Evolutionary conservation across 1,140 invertebrate genomes (phyloP).

Genomic region (Meteorus sp.): DNA sequence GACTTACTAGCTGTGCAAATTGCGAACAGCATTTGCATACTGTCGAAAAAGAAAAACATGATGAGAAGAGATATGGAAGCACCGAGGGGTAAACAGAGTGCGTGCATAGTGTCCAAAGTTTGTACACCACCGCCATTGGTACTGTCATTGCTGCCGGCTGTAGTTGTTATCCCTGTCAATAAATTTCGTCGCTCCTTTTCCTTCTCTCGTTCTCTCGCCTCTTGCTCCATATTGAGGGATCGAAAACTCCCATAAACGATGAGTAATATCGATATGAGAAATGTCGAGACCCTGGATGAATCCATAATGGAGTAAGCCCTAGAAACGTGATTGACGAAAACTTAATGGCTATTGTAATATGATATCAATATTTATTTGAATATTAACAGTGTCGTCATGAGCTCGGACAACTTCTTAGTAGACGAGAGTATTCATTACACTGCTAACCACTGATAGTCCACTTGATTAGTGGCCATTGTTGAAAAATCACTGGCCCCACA

Average conservation of each 20-base stretch:
- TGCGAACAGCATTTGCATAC: conserved; percentile 96
- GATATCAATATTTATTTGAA: background rate
- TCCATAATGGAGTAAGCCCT: conserved; percentile 96
- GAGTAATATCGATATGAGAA: conserved; percentile 94
- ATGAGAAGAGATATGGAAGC: conserved; percentile 93
- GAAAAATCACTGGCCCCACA: conserved; percentile 48
- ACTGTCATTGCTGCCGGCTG: conserved; percentile 41
- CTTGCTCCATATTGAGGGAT: conserved; percentile 91
- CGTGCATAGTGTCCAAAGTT: conserved; percentile 95
- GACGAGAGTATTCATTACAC: background rate
- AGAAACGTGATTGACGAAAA: conserved; percentile 29
- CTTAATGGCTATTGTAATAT: background rate
- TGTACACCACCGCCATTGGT: conserved; percentile 72
- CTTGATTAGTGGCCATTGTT: conserved; percentile 59
- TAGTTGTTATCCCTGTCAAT: conserved; percentile 54
- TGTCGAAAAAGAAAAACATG: conserved; percentile 99
- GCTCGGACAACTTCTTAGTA: background rate
- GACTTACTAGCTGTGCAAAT: conserved; percentile 94
- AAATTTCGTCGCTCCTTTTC: conserved; percentile 73
- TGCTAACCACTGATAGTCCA: conserved; percentile 59
- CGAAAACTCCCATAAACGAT: conserved; percentile 96
- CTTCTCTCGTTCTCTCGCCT: conserved; percentile 81
- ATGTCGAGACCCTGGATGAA: conserved; percentile 93
- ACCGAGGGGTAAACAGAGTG: conserved; percentile 92
- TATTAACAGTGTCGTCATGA: background rate